Percentiles rank a stretch among this genome's conserved stretches.
phyloP scores from a whole-genome alignment of 2,113 vertebrate species.

The Panthera leo region DNA sequence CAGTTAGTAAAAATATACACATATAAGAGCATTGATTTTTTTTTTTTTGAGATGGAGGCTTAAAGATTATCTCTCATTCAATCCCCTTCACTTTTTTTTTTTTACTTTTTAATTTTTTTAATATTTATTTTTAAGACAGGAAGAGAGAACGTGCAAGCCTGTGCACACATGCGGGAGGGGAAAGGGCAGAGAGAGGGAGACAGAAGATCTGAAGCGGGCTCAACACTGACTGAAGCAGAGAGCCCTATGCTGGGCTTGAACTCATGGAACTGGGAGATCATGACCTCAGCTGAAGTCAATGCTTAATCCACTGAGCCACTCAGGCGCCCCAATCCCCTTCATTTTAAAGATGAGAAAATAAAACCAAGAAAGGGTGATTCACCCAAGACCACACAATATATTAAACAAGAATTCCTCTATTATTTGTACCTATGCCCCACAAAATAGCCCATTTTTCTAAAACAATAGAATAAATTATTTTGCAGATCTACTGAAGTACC shows the following conservation, averaged over 20 bases:
- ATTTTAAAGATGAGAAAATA: constrained; percentile 9
- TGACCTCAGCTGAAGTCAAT: no score
- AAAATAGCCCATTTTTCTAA: neutral
- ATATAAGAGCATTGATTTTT: neutral
- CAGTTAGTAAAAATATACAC: neutral
- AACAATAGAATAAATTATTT: neutral
- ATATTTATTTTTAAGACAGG: no score
- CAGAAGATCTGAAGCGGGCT: no score
- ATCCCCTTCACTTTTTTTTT: neutral
- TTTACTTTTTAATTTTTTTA: no score
- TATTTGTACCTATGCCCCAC: neutral
- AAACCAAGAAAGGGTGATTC: neutral
- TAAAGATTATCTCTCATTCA: neutral
- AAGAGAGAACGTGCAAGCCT: no score
- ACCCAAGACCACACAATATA: neutral
- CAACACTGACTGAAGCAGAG: no score
- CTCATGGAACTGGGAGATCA: no score
- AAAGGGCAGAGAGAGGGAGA: no score
- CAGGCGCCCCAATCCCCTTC: neutral
- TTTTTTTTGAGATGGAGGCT: neutral
- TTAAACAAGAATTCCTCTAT: neutral
- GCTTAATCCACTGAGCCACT: no score
- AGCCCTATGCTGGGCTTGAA: no score
- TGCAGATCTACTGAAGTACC: neutral
- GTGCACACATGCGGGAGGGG: no score